Evolutionary conservation across 2,888 invertebrate genomes (phyloP).

Genomic region (Eudiplozoon nipponicum): DNA sequence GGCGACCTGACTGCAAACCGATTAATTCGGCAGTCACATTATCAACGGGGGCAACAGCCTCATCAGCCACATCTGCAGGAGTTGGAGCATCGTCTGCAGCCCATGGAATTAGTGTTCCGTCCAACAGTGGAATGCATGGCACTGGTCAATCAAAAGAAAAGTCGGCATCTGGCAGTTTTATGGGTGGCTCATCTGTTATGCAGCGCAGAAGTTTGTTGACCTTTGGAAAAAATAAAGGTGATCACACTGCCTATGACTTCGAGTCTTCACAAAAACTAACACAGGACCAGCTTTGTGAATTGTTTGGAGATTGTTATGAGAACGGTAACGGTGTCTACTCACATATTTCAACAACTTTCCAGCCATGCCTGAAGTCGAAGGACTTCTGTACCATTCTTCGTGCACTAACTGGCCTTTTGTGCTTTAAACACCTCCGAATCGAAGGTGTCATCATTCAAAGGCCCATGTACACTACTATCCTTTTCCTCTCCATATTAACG

Average conservation of each 20-base stretch:
- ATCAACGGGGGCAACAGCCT: too few relatives aligned
- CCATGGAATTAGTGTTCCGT: too few relatives aligned
- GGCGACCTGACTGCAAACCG: too few relatives aligned
- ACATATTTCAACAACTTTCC: neutral
- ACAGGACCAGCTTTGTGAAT: neutral
- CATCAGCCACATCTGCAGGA: too few relatives aligned
- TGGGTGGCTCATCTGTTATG: too few relatives aligned
- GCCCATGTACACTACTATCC: neutral
- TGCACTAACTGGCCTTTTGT: neutral
- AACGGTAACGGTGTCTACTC: conserved; percentile 1
- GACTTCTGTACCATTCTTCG: neutral
- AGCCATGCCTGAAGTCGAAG: neutral
- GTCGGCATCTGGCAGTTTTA: too few relatives aligned
- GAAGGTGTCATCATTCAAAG: neutral
- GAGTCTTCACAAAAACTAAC: neutral
- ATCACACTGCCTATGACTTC: neutral
- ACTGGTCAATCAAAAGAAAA: too few relatives aligned
- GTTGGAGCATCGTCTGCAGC: too few relatives aligned
- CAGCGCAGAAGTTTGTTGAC: too few relatives aligned
- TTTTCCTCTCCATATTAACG: neutral
- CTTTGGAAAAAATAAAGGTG: too few relatives aligned
- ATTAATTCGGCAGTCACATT: too few relatives aligned
- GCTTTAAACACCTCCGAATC: neutral
- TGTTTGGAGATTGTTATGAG: conserved; percentile 6
- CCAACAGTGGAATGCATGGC: too few relatives aligned